Base-by-base conservation (phyloP, 35 echinoderm and acorn worm genomes). In the Holothuria glaberrima region DNA sequence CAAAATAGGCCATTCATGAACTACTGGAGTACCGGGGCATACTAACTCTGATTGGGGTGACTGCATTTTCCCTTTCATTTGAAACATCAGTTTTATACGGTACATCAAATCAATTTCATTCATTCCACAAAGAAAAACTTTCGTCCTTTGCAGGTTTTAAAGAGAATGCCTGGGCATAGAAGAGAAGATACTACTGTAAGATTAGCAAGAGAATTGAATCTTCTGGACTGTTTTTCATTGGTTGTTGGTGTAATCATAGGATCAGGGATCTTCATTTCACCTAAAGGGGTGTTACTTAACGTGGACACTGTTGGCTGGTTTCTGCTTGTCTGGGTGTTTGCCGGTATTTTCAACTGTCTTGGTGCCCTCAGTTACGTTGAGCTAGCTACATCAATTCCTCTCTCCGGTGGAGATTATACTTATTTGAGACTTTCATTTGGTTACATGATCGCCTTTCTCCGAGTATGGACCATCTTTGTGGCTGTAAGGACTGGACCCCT, bases 191-290 rank as follows among this genome's bases (percentile, higher is more conserved):
- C 17, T 6, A 18, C 74, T 78, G 80, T 84, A 2, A 63, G 46
- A 10, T 30, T 84, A 62, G 46, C 21, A 31, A 84, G 80, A 52
- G 58, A 97, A 65, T 48, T 97, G 2, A 81, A 86, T 22, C 36
- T 91, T 6, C 60, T 58, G 52, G 89, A 85, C 25, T 93, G 94
- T 33, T 91, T 94, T 70, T 84, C 88, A 30, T 62, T 97, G n/a
- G 85, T 97, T 18, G 89, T 94, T 68, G 95, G 95, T 30, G 46
- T 72, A 31, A 91, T 92, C 36, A 94, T 97, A 1, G 95, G 95
- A 19, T 89, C 95, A 9, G 95, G 95, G 0, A 97, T 97, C 32
- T 97, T 97, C 58, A 89, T 97, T 25, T 94, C 95, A 22, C 95
- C 95, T 2, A 97, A 97, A 26, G 95, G 95, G 20, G 86, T 97